Conservation (phyloP, 2,113 vertebrate species). For the Microcebus murinus region DNA sequence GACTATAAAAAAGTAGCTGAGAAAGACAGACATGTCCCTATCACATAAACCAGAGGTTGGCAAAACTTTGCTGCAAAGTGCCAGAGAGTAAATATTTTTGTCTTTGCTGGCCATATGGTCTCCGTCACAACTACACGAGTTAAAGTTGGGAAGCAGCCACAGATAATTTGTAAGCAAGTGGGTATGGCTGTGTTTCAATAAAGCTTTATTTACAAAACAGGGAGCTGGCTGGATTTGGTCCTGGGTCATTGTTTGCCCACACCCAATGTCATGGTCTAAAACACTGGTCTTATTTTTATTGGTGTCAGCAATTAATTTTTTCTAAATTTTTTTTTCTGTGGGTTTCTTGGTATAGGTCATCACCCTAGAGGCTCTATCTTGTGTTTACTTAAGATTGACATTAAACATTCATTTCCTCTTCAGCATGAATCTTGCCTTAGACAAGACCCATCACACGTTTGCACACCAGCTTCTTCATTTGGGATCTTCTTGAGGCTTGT, state of each 20-base stretch:
- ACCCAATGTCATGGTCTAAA: neutral
- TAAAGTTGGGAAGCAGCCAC: neutral
- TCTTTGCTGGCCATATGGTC: neutral
- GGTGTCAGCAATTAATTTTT: neutral
- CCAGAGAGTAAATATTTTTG: neutral
- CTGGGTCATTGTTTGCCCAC: neutral
- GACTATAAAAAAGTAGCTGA: neutral
- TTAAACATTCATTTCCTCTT: neutral
- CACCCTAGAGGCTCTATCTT: neutral
- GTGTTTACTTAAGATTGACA: too few species aligned
- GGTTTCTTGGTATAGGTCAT: neutral
- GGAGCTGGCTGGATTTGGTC: neutral
- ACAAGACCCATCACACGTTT: neutral
- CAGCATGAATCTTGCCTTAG: neutral
- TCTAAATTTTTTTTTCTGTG: neutral
- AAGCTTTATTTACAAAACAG: constrained; percentile 2
- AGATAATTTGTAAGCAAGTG: neutral
- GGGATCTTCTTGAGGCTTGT: neutral
- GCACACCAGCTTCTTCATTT: neutral
- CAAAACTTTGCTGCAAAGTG: neutral
- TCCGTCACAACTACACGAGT: neutral
- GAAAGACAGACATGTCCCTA: neutral
- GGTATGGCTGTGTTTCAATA: neutral
- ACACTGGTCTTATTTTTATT: neutral
- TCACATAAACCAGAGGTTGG: neutral